Percentiles rank a stretch among this genome's conserved stretches.
Evolutionary conservation across 2,888 invertebrate species (phyloP).

Genomic region (Tridacna crocea): DNA sequence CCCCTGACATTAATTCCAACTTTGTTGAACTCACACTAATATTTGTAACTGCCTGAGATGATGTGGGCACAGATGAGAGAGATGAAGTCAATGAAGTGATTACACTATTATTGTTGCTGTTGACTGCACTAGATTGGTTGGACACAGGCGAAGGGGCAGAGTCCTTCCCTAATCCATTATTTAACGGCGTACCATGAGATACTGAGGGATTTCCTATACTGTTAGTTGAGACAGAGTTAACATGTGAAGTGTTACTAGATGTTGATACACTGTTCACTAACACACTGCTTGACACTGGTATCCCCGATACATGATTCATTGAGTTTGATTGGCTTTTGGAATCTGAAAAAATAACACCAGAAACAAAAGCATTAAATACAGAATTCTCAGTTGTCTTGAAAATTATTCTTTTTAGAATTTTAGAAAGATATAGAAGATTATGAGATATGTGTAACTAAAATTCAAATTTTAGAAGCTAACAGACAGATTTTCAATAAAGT

Average conservation of each 20-base stretch:
- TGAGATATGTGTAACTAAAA: no score
- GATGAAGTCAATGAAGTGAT: constrained; percentile 66
- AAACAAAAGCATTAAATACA: no score
- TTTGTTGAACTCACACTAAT: constrained; percentile 58
- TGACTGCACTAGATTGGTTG: constrained; percentile 63
- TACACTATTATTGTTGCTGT: constrained; percentile 69
- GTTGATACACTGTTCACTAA: constrained; percentile 71
- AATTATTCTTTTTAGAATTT: no score
- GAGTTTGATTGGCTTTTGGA: constrained; percentile 80
- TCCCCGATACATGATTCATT: constrained; percentile 73
- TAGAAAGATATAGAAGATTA: no score
- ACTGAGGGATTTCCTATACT: constrained; percentile 84
- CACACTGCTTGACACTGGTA: constrained; percentile 81
- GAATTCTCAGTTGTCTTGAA: no score
- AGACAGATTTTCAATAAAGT: no score
- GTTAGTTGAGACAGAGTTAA: constrained; percentile 78
- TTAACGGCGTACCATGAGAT: constrained; percentile 84
- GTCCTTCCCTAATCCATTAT: constrained; percentile 50
- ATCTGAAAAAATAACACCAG: constrained; percentile 75
- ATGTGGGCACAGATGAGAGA: constrained; percentile 31
- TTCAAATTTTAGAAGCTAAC: no score
- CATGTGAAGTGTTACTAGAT: constrained; percentile 64
- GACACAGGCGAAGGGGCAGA: constrained; percentile 57
- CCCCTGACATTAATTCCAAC: constrained; percentile 68
- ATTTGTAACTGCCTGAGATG: constrained; percentile 66